These are phyloP conservation scores for Centropristis striata DNA, from an alignment of 2,113 vertebrate genomes.

Conservation along the genomic window DNA sequence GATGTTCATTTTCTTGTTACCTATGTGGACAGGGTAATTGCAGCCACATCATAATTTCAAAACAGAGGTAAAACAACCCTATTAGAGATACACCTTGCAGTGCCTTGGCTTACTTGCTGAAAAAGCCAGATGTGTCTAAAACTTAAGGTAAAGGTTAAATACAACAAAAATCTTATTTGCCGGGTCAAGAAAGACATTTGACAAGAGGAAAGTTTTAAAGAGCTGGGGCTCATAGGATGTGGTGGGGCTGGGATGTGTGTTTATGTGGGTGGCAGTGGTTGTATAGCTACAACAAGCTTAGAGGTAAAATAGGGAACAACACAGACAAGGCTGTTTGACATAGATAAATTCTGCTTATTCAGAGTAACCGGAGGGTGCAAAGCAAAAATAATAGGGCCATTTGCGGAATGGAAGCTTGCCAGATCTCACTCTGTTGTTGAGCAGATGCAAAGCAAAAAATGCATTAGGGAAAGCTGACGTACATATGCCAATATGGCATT, in stretches of 20 bases:
- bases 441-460: constrained; percentile 83
- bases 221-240: constrained; percentile 6
- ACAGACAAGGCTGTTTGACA: constrained; percentile 78
- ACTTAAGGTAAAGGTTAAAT: neutral
- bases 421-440: constrained; percentile 81
- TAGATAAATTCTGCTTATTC: constrained; percentile 86
- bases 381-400: constrained; percentile 86
- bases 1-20: neutral
- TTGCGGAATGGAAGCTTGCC: constrained; percentile 83
- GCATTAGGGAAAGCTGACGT: constrained; percentile 73
- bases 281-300: constrained; percentile 31
- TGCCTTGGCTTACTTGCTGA: neutral
- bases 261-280: constrained; percentile 43
- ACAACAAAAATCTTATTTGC: constrained; percentile 14
- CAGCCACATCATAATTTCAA: neutral
- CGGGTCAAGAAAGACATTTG: constrained; percentile 35
- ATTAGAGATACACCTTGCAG: neutral
- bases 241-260: constrained; percentile 19
- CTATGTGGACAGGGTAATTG: neutral
- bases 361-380: constrained; percentile 82
- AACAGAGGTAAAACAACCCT: neutral
- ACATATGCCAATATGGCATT: constrained; percentile 78
- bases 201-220: constrained; percentile 32
- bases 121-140: neutral
- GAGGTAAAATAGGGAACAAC: constrained; percentile 64